Conservation (phyloP, 2,888 invertebrate genomes). For the Rhaphigaster nebulosa region DNA sequence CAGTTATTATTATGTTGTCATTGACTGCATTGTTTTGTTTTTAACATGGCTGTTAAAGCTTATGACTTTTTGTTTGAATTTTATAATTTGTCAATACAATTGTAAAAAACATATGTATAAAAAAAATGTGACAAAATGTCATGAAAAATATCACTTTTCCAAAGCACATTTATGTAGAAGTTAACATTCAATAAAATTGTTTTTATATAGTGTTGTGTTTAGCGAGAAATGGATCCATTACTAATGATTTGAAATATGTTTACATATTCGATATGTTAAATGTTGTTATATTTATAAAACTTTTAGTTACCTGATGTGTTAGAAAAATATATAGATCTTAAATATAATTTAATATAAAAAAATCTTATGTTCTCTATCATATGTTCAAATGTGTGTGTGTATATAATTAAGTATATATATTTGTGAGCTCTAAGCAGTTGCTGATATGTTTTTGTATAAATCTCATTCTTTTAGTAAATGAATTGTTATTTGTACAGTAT, state of each 20-base stretch:
- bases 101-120: background rate
- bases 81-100: background rate
- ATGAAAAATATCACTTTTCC: background rate
- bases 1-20: background rate
- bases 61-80: background rate
- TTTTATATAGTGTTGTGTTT: constrained; percentile 16
- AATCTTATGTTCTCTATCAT: constrained; percentile 42
- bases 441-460: constrained; percentile 56
- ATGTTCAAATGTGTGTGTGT: constrained; percentile 38
- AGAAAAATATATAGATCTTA: constrained; percentile 47
- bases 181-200: background rate
- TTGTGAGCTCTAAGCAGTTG: constrained; percentile 50
- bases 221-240: background rate
- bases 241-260: constrained; percentile 6
- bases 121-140: background rate
- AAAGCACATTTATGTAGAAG: constrained; percentile 18
- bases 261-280: constrained; percentile 15
- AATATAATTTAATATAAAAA: constrained; percentile 41
- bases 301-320: constrained; percentile 55
- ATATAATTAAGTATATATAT: constrained; percentile 41
- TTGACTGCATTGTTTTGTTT: background rate
- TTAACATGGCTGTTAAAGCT: background rate
- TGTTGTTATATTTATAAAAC: constrained; percentile 21
- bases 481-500: constrained; percentile 58
- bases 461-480: constrained; percentile 54